Evolutionary conservation across 1,140 invertebrate genomes (phyloP).

Genomic region (Hyles euphorbiae): DNA sequence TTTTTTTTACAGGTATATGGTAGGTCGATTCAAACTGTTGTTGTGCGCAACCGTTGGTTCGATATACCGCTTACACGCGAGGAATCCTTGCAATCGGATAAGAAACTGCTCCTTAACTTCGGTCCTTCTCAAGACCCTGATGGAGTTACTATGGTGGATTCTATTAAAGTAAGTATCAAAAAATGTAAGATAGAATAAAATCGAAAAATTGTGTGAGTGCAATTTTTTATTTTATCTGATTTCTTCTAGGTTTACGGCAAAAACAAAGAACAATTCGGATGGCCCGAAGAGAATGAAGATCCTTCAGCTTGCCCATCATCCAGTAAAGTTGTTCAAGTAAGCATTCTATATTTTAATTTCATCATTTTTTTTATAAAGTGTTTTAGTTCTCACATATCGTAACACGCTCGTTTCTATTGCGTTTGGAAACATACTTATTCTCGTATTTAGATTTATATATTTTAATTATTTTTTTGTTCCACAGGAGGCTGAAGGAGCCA

Average conservation of each 20-base stretch:
- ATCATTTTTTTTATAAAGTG: too few relatives aligned
- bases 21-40: constrained; percentile 84
- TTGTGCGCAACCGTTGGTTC: constrained; percentile 92
- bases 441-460: not conserved
- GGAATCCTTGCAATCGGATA: constrained; percentile 95
- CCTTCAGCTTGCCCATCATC: constrained; percentile 78
- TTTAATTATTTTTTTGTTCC: not conserved
- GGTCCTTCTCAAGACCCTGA: constrained; percentile 93
- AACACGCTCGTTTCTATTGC: too few relatives aligned
- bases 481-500: constrained; percentile 43
- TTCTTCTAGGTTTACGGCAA: constrained; percentile 85
- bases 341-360: not conserved
- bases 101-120: constrained; percentile 92
- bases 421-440: too few relatives aligned
- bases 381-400: too few relatives aligned
- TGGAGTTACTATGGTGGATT: constrained; percentile 94
- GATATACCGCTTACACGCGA: constrained; percentile 96
- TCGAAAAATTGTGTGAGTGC: too few relatives aligned
- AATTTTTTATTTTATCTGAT: too few relatives aligned
- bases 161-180: constrained; percentile 87
- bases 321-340: constrained; percentile 62
- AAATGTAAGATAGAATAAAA: too few relatives aligned
- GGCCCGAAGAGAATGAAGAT: constrained; percentile 97
- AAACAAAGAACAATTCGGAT: constrained; percentile 96
- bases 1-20: constrained; percentile 82